These are phyloP conservation scores for Momotus momota DNA, from an alignment of 2,797 vertebrate genomes.

Conservation along the genomic window DNA sequence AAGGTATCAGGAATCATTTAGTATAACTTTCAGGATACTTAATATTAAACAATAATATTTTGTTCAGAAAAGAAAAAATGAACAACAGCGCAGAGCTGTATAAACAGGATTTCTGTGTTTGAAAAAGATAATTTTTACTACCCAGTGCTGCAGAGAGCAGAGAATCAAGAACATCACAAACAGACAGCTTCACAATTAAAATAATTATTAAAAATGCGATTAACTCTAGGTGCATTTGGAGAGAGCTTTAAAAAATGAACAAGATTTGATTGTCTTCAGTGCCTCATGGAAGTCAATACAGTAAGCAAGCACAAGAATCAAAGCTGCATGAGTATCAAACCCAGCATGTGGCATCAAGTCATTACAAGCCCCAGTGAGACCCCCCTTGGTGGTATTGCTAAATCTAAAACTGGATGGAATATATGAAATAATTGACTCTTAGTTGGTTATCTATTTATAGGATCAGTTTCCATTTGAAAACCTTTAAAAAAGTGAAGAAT, in stretches of 20 bases:
- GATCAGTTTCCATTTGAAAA: slow-evolving; percentile 34
- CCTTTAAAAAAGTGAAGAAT: background rate
- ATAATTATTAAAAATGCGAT: background rate
- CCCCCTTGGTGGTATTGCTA: slow-evolving; percentile 40
- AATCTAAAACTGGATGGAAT: slow-evolving; percentile 39
- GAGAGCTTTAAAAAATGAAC: slow-evolving; percentile 8
- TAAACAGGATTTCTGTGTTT: background rate
- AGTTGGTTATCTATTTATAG: slow-evolving; percentile 41
- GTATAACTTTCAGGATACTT: background rate
- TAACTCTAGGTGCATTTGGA: background rate
- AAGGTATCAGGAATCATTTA: background rate
- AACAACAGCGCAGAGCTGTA: background rate
- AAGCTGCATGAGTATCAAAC: slow-evolving; percentile 41
- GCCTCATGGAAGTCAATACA: slow-evolving; percentile 42
- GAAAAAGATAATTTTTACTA: background rate
- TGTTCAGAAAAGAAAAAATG: background rate
- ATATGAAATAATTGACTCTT: slow-evolving; percentile 65
- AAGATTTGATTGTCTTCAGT: background rate
- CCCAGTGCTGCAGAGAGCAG: background rate
- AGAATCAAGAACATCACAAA: background rate
- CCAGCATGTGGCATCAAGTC: slow-evolving; percentile 11
- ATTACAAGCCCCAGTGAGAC: slow-evolving; percentile 63
- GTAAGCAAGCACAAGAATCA: slow-evolving; percentile 46
- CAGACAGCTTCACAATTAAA: background rate
- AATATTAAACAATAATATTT: background rate